These are phyloP conservation scores for Cotesia chilonis DNA, from an alignment of 1,140 invertebrate genomes.

Conservation along the genomic window DNA sequence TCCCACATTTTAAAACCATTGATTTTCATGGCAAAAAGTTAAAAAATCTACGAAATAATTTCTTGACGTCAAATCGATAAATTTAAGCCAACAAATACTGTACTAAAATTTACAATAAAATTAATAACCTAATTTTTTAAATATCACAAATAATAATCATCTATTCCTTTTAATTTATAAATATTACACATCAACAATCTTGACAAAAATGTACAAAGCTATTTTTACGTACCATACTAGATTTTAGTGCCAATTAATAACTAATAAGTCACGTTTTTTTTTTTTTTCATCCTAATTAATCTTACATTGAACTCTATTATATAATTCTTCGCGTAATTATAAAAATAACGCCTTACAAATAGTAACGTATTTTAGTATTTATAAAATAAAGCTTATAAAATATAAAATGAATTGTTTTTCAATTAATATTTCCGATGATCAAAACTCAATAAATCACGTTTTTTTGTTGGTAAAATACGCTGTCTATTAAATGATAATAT, in stretches of 20 bases:
- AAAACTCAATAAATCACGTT: not conserved
- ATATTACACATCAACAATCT: conserved; percentile 25
- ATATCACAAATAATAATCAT: conserved; percentile 14
- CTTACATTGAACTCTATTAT: not conserved
- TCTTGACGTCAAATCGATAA: too few species aligned
- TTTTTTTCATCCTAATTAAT: not conserved
- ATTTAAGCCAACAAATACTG: too few species aligned
- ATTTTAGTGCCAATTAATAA: conserved; percentile 31
- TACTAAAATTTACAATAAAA: too few species aligned
- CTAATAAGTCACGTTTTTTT: conserved; percentile 33
- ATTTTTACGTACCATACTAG: conserved; percentile 14
- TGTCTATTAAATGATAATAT: conserved; percentile 7
- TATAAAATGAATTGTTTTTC: not conserved
- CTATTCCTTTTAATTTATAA: conserved; percentile 16
- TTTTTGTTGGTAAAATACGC: not conserved
- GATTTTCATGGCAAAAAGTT: too few species aligned
- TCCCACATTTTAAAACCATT: too few species aligned
- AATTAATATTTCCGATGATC: too few species aligned
- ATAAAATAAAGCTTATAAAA: conserved; percentile 5
- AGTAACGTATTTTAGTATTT: not conserved
- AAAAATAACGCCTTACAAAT: conserved; percentile 10
- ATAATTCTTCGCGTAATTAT: not conserved
- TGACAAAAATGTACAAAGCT: conserved; percentile 36
- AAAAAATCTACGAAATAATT: too few species aligned
- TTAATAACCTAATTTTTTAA: not conserved